phyloP scores from a whole-genome alignment of 2,797 vertebrate genomes.

The Sciurus vulgaris region DNA sequence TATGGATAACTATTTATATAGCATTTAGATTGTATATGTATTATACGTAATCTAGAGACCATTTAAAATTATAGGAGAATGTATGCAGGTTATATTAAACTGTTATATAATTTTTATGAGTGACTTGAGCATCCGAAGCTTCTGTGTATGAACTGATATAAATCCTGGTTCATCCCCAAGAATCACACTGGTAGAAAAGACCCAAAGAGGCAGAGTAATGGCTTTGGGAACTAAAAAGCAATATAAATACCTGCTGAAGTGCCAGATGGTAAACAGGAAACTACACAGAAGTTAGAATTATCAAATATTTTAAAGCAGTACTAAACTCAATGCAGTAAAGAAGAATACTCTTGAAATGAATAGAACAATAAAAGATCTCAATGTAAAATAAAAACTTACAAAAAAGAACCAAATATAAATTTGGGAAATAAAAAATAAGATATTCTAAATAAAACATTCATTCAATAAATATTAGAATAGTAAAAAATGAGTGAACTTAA shows the following conservation, averaged over 20 bases:
- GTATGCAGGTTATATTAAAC: neutral
- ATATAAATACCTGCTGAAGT: neutral
- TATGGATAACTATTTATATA: neutral
- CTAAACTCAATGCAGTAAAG: neutral
- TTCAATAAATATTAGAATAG: neutral
- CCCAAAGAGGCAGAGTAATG: neutral
- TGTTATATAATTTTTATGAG: neutral
- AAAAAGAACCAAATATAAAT: neutral
- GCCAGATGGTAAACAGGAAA: neutral
- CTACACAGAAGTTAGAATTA: neutral
- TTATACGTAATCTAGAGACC: neutral
- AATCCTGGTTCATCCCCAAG: neutral
- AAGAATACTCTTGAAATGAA: neutral
- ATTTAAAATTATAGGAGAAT: neutral
- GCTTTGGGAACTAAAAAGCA: neutral
- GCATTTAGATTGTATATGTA: neutral
- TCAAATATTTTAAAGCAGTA: neutral
- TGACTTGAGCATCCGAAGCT: neutral
- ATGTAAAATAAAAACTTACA: neutral
- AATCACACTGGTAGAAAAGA: neutral
- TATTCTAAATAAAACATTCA: slow-evolving; percentile 1
- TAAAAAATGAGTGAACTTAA: neutral
- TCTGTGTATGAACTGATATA: neutral
- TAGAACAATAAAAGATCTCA: neutral
- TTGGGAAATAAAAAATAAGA: neutral